Base-by-base conservation (phyloP, 2,113 vertebrate genomes). In the Sylvia atricapilla region DNA sequence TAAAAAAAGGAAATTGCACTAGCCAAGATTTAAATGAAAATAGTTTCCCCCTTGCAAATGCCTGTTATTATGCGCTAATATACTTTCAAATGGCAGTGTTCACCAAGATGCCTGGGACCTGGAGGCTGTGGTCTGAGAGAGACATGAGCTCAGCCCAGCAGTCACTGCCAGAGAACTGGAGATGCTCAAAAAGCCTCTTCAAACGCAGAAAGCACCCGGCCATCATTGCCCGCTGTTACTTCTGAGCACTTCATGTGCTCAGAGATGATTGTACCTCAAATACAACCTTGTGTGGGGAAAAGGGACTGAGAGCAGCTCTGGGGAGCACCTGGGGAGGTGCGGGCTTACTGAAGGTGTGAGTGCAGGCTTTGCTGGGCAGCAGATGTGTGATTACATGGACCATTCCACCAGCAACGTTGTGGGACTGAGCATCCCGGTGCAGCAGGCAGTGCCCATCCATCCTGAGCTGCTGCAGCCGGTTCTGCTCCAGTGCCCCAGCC, bases 1-100 rank as follows among this genome's bases (percentile, higher is more conserved):
- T 90, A 83, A 93, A 95, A 89, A 90, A 74, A 89, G 95, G 94
- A 87, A 94, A 94, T 95, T 17, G 1, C 46, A 27, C 56, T 86
- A 86, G 93, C 82, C 60, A 85, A 84, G 50, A 86, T 96, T 90
- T 94, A 94, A 96, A 91, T 90, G 92, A 93, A 95, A 95, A 87
- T 89, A 93, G 90, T 87, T 85, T 75, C 92, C 49, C 67, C 59
- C 82, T 86, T 89, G 70, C 50, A 96, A 89, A 62, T 78, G 37
- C 14, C 62, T 58, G 28, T 62, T 74, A 63, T 77, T 90, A 44
- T 47, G 47, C 64, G 87, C 7, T 77, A 74, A 64, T 78, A 86
- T 72, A 87, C 84, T 94, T 91, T 70, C 64, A 91, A 95, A 91
- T 77, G 74, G 58, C 66, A 84, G 19, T 2, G 4, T 63, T 88